phyloP scores from a whole-genome alignment of 2,797 vertebrate species.

The Pogoniulus pusillus region DNA sequence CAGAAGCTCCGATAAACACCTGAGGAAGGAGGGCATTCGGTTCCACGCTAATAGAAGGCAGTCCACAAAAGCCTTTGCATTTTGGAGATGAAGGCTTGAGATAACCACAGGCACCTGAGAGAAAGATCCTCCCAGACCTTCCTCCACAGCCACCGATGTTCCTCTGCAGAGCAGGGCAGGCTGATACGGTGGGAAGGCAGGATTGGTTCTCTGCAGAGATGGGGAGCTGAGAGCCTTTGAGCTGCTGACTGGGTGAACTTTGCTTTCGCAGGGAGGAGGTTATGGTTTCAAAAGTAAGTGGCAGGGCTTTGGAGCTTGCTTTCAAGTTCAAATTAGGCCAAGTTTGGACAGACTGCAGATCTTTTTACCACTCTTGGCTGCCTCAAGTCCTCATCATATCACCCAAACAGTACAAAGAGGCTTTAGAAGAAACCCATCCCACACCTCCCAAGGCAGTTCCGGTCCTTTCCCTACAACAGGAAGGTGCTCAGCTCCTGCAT shows the following conservation, averaged over 20 bases:
- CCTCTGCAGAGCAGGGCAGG: rapidly evolving
- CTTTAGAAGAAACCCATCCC: neutral
- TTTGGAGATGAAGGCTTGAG: constrained; percentile 19
- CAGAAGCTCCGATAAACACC: constrained; percentile 63
- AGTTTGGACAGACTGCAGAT: neutral
- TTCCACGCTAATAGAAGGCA: constrained; percentile 40
- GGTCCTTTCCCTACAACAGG: neutral
- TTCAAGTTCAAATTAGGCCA: constrained; percentile 22
- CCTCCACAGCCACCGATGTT: neutral
- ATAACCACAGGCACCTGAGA: neutral
- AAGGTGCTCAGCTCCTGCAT: neutral
- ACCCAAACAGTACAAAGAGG: neutral
- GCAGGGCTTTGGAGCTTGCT: neutral
- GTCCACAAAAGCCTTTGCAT: neutral
- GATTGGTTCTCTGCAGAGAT: neutral
- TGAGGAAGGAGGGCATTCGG: constrained; percentile 38
- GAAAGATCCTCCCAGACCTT: constrained; percentile 14
- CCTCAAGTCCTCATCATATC: neutral
- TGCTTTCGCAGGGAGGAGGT: neutral
- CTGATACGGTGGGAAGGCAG: neutral
- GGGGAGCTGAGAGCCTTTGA: neutral
- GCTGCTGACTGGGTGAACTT: neutral
- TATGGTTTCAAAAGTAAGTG: neutral
- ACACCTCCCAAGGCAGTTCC: neutral
- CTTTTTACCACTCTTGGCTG: neutral